Conservation (phyloP, 2,888 invertebrate genomes). For the Spodoptera picta region DNA sequence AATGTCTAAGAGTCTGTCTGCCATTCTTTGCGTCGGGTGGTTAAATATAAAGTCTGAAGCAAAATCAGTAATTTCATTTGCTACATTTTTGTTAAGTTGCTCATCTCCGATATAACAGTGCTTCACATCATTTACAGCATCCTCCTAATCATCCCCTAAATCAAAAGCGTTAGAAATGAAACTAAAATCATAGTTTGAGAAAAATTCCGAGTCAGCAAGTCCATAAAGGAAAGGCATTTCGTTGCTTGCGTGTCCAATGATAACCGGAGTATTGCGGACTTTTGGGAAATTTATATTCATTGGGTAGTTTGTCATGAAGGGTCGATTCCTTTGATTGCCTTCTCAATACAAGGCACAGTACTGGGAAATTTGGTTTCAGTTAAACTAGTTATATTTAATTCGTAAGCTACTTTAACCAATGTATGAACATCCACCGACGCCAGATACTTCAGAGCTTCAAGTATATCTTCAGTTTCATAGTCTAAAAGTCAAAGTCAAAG, state of each 20-base stretch:
- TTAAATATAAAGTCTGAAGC: slow-evolving; percentile 22
- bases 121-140: slow-evolving; percentile 14
- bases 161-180: neutral
- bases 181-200: neutral
- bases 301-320: slow-evolving; percentile 35
- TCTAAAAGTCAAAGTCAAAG: too few species aligned
- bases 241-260: slow-evolving; percentile 38
- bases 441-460: slow-evolving; percentile 30
- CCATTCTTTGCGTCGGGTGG: slow-evolving; percentile 24
- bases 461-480: slow-evolving; percentile 27
- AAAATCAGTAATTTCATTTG: slow-evolving; percentile 17
- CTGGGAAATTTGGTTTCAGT: neutral
- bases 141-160: slow-evolving; percentile 7
- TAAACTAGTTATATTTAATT: slow-evolving; percentile 4
- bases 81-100: slow-evolving; percentile 3
- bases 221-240: slow-evolving; percentile 16
- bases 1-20: slow-evolving; percentile 17
- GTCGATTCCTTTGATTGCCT: slow-evolving; percentile 25
- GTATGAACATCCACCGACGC: slow-evolving; percentile 17
- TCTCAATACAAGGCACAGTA: slow-evolving; percentile 27
- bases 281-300: slow-evolving; percentile 27
- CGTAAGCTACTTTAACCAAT: slow-evolving; percentile 9
- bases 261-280: slow-evolving; percentile 14
- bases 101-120: slow-evolving; percentile 44
- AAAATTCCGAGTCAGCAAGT: neutral